These are phyloP conservation scores for Malthinus seriepunctatus DNA, from an alignment of 2,888 invertebrate species.

Conservation along the genomic window DNA sequence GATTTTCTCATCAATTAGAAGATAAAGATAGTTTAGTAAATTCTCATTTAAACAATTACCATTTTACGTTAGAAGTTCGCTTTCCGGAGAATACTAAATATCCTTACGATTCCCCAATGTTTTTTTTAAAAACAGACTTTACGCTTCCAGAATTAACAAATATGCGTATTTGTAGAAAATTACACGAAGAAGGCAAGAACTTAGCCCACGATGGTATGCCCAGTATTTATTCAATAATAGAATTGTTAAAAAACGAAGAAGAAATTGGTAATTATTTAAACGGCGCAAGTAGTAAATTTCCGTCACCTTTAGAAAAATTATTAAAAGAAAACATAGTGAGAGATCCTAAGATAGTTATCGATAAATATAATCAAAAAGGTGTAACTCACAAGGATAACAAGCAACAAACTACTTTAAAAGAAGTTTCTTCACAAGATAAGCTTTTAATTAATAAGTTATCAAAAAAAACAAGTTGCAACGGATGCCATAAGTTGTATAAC, in stretches of 20 bases:
- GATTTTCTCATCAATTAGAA: slow-evolving; percentile 69
- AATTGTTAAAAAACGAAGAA: slow-evolving; percentile 70
- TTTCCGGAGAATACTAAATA: slow-evolving; percentile 73
- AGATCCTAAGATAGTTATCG: slow-evolving; percentile 42
- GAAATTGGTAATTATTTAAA: slow-evolving; percentile 65
- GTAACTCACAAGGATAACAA: slow-evolving; percentile 61
- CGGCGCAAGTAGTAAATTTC: slow-evolving; percentile 63
- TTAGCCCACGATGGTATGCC: slow-evolving; percentile 72
- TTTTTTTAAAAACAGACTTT: slow-evolving; percentile 69
- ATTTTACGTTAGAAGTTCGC: slow-evolving; percentile 72
- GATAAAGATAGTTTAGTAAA: slow-evolving; percentile 45
- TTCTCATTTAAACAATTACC: slow-evolving; percentile 53
- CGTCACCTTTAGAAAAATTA: slow-evolving; percentile 59
- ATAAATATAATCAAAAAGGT: slow-evolving; percentile 70
- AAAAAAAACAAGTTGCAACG: slow-evolving; percentile 63
- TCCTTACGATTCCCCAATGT: slow-evolving; percentile 73
- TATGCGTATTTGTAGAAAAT: slow-evolving; percentile 66
- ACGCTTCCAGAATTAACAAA: slow-evolving; percentile 67
- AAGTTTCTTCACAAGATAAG: slow-evolving; percentile 64
- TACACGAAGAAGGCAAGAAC: slow-evolving; percentile 69
- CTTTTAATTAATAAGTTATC: slow-evolving; percentile 65
- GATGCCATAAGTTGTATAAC: slow-evolving; percentile 69
- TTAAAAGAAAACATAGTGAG: slow-evolving; percentile 45
- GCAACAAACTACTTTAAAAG: slow-evolving; percentile 57
- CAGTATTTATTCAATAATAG: slow-evolving; percentile 71